These are phyloP conservation scores for Lepidocyrtinus sp. DNA, from an alignment of 2,888 invertebrate genomes.

Conservation along the genomic window DNA sequence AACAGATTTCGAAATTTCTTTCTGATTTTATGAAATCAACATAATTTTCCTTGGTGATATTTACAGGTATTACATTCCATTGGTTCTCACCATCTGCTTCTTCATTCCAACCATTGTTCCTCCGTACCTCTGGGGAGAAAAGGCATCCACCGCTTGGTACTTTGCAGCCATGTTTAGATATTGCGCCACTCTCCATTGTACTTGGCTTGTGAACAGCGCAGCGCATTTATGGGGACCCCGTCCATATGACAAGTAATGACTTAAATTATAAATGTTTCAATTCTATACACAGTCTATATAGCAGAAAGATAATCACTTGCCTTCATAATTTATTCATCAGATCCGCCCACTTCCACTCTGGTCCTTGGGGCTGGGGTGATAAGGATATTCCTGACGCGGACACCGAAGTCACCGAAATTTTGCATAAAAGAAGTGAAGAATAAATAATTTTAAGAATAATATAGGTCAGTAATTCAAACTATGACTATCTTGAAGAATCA, in stretches of 20 bases:
- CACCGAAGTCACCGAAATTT: slow-evolving; percentile 62
- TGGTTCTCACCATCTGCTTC: slow-evolving; percentile 67
- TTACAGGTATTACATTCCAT: slow-evolving; percentile 65
- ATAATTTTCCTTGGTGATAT: slow-evolving; percentile 11
- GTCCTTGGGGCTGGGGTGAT: slow-evolving; percentile 69
- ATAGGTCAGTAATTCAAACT: slow-evolving; percentile 46
- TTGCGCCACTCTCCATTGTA: slow-evolving; percentile 88
- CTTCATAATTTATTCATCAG: too few relatives aligned
- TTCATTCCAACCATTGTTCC: slow-evolving; percentile 81
- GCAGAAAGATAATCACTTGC: too few relatives aligned
- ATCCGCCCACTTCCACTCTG: slow-evolving; percentile 48
- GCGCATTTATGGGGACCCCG: slow-evolving; percentile 90
- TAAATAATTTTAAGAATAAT: slow-evolving; percentile 28
- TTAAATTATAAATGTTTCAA: too few relatives aligned
- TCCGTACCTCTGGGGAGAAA: slow-evolving; percentile 88
- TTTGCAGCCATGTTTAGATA: slow-evolving; percentile 86
- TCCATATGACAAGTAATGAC: slow-evolving; percentile 81
- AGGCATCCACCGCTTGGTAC: slow-evolving; percentile 84
- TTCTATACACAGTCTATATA: too few relatives aligned
- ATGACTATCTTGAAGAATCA: too few relatives aligned
- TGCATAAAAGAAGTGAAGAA: slow-evolving; percentile 53
- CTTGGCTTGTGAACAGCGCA: slow-evolving; percentile 95
- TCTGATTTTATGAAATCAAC: not conserved
- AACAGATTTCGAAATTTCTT: not conserved
- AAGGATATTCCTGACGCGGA: slow-evolving; percentile 63